Base-by-base conservation (phyloP, 2,888 invertebrate species). In the Euplexia lucipara region DNA sequence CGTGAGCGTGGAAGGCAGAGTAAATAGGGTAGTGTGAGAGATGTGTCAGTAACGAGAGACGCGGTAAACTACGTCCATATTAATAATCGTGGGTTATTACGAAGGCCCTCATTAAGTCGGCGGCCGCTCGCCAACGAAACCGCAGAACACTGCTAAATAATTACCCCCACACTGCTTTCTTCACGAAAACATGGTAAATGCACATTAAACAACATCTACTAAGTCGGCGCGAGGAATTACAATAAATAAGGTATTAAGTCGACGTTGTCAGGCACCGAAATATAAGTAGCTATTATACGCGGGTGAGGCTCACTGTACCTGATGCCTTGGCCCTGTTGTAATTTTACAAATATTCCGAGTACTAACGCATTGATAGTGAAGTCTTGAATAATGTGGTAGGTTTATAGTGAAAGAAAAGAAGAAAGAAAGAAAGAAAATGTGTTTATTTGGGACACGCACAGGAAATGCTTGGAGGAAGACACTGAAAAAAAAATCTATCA, bases 141-240 rank as follows among this genome's bases (percentile, higher is more conserved):
- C 94, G 89, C 95, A 95, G 87, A 93, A 91, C 93, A 92, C 91
- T 89, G 93, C 92, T 90, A 91, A 94, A 94, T 94, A 95, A 95
- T 94, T 94, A 94, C 90, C 90, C 86, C 73, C 83, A 81, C 86
- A 87, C 87, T 86, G 90, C 91, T 93, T 92, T 92, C 93, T 91
- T 92, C 92, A 91, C 92, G 91, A 94, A 94, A 92, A 91, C 91
- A 92, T 90, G 89, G 90, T 89, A 92, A 91, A 87, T 88, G 86
- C 84, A 84, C 86, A 90, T 92, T 91, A 92, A 91, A 90, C 84
- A 89, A 88, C 91, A 88, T 89, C 90, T 91, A 92, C 91, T 92
- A 92, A 92, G 90, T 87, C 89, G 82, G 84, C 78, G 84, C 82
- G 86, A 87, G 84, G 91, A 89, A 92, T 93, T 92, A 92, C 90